A percentile compares a stretch with the other conserved stretches of the same genome.
phyloP scores from a whole-genome alignment of 2,888 invertebrate genomes.

The Psylliodes chrysocephalus region DNA sequence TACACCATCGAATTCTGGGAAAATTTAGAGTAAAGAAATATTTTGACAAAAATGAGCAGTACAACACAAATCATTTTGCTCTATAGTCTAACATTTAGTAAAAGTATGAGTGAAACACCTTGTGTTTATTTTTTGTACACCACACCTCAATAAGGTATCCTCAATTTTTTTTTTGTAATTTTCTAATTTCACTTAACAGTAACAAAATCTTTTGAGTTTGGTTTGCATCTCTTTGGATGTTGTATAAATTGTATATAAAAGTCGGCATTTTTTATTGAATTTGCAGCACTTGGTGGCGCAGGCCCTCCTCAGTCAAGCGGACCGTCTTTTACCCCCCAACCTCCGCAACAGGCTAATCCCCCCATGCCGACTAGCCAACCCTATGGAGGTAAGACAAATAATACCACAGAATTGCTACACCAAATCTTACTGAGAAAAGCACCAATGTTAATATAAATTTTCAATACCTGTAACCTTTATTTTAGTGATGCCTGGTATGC shows the following conservation, averaged over 20 bases:
- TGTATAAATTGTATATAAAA: conserved; percentile 46
- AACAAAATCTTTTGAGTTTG: conserved; percentile 44
- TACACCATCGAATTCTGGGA: too few species aligned
- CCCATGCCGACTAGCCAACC: conserved; percentile 63
- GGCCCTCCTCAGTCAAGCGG: conserved; percentile 68
- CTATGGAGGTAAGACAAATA: conserved; percentile 62
- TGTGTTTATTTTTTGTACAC: conserved; percentile 23
- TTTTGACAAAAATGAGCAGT: neutral
- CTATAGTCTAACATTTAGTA: neutral
- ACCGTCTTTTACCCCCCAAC: conserved; percentile 73
- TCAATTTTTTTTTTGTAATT: conserved; percentile 22
- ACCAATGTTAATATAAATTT: too few species aligned
- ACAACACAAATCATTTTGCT: neutral
- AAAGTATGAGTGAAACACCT: conserved; percentile 23
- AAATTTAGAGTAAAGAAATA: too few species aligned
- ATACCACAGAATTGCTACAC: neutral
- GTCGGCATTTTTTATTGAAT: conserved; percentile 37
- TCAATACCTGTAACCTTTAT: conserved; percentile 29
- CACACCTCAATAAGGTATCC: conserved; percentile 25
- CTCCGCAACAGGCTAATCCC: conserved; percentile 70
- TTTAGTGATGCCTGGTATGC: conserved; percentile 62
- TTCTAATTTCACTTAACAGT: conserved; percentile 39
- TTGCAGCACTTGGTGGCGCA: conserved; percentile 65
- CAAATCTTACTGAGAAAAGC: too few species aligned
- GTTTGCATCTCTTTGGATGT: conserved; percentile 37